phyloP scores from a whole-genome alignment of 2,888 invertebrate genomes.

The Uropetala carovei region DNA sequence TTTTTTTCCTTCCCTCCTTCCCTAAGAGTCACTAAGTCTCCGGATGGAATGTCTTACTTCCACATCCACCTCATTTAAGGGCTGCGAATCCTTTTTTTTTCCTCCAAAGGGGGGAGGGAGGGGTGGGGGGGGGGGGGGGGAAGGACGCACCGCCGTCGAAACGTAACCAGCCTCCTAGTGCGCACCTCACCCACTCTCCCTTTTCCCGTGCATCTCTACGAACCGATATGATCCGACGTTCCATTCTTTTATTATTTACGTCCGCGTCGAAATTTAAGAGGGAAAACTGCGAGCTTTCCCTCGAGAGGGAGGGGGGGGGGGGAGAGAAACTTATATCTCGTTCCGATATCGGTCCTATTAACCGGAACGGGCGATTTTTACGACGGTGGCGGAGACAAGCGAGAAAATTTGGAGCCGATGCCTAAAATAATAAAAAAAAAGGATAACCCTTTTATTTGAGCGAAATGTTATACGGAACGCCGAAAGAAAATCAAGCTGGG shows the following conservation, averaged over 20 bases:
- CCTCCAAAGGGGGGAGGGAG: background rate
- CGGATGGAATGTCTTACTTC: conserved; percentile 29
- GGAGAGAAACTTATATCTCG: background rate
- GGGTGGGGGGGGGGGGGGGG: background rate
- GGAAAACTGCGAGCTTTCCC: background rate
- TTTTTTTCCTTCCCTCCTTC: background rate
- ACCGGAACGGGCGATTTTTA: background rate
- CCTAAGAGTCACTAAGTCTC: conserved; percentile 30
- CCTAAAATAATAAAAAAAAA: background rate
- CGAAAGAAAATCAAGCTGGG: too few species aligned
- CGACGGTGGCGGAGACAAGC: background rate
- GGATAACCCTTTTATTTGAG: too few species aligned
- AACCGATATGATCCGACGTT: too few species aligned
- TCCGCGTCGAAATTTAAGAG: too few species aligned
- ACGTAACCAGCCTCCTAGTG: background rate
- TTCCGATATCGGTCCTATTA: background rate
- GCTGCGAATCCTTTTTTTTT: background rate
- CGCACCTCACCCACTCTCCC: background rate
- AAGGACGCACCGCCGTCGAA: background rate
- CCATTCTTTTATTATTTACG: too few species aligned
- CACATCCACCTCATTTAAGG: conserved; percentile 34
- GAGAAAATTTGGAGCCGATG: background rate
- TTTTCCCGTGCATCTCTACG: too few species aligned
- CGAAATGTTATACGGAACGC: too few species aligned
- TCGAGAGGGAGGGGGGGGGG: too few species aligned